Conservation (phyloP, 2,113 vertebrate species). For the Rousettus leschenaultii region DNA sequence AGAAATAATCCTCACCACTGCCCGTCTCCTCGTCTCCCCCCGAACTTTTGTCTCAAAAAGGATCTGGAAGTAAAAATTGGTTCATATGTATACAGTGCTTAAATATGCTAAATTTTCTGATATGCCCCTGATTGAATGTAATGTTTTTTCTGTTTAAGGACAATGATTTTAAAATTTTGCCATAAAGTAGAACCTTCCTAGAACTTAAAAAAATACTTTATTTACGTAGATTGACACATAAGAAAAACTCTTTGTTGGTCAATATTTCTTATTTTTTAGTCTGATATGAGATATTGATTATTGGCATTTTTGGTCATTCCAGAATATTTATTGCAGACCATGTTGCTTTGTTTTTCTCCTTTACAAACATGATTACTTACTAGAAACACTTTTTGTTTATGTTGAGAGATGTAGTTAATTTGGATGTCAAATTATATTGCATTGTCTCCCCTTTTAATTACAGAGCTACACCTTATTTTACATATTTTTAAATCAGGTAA, state of each 20-base stretch:
- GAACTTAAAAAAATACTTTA: neutral
- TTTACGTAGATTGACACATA: neutral
- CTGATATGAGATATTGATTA: neutral
- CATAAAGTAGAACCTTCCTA: neutral
- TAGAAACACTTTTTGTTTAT: slow-evolving; percentile 15
- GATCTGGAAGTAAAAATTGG: neutral
- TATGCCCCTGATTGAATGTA: neutral
- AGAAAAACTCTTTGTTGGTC: neutral
- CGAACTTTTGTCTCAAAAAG: neutral
- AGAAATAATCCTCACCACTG: neutral
- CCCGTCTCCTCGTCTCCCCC: too few relatives aligned
- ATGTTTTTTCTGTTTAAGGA: neutral
- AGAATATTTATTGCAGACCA: neutral
- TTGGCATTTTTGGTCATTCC: neutral
- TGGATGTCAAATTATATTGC: neutral
- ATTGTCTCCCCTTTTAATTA: neutral
- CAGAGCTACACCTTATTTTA: neutral
- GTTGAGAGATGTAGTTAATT: neutral
- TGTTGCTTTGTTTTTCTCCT: slow-evolving; percentile 1
- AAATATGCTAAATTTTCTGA: neutral
- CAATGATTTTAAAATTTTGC: neutral
- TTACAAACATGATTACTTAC: neutral
- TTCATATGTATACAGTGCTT: neutral
- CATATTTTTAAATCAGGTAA: neutral
- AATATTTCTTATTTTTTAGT: neutral